Evolutionary conservation across 2,113 vertebrate species (phyloP).

Genomic region (Macroglossus sobrinus): DNA sequence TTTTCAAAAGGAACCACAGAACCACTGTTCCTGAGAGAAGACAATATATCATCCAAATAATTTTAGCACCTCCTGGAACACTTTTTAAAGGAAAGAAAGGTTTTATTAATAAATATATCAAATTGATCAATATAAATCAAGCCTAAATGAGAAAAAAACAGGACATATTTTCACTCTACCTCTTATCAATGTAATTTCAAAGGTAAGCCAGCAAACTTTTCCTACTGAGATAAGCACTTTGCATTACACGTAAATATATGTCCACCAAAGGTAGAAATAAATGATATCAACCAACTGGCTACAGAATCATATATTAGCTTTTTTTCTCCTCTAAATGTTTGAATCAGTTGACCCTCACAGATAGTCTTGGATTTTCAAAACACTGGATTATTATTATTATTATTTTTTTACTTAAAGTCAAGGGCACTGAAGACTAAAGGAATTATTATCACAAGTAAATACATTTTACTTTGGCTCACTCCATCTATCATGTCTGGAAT

Average conservation of each 20-base stretch:
- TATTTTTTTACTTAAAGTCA: background rate
- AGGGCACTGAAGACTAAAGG: background rate
- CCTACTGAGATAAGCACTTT: background rate
- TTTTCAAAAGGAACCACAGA: background rate
- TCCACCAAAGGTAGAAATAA: background rate
- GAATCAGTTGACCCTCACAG: background rate
- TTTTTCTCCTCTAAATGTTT: background rate
- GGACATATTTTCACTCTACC: background rate
- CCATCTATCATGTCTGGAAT: background rate
- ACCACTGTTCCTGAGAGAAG: background rate
- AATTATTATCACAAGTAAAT: background rate
- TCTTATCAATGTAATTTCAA: background rate
- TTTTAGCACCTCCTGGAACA: slow-evolving; percentile 8
- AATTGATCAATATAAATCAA: slow-evolving; percentile 9
- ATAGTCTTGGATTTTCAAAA: background rate
- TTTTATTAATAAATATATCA: slow-evolving; percentile 38
- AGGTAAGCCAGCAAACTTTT: background rate
- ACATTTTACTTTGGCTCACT: background rate
- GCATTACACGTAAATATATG: background rate
- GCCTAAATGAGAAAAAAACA: background rate
- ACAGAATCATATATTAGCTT: background rate
- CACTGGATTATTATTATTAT: background rate
- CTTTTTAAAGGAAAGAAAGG: background rate
- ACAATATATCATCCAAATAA: background rate
- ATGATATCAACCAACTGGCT: background rate